phyloP scores from a whole-genome alignment of 2,888 invertebrate species.

The Gisinianus flammeolus region DNA sequence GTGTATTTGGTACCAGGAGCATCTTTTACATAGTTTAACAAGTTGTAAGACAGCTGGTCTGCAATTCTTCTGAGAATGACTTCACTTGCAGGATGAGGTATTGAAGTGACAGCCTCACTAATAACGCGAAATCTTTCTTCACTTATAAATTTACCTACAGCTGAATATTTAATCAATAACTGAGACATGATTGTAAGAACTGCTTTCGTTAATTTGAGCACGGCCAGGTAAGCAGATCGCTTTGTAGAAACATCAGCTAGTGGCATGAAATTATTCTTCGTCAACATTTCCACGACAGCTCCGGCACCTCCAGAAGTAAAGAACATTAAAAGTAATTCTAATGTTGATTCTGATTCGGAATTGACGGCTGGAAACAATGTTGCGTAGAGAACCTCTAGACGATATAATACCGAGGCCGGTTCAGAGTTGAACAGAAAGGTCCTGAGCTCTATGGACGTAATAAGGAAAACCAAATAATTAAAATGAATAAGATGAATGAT shows the following conservation, averaged over 20 bases:
- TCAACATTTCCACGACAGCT: constrained; percentile 77
- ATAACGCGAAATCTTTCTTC: constrained; percentile 52
- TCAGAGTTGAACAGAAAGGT: constrained; percentile 57
- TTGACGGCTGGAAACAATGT: constrained; percentile 90
- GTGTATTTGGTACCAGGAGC: constrained; percentile 60
- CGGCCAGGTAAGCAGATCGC: constrained; percentile 83
- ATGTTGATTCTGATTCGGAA: constrained; percentile 70
- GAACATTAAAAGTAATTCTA: constrained; percentile 55
- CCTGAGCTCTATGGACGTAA: constrained; percentile 48
- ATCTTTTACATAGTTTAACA: constrained; percentile 75
- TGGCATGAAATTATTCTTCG: constrained; percentile 82
- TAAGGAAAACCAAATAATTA: no score
- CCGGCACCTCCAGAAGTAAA: constrained; percentile 69
- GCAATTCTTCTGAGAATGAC: constrained; percentile 83
- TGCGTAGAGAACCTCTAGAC: constrained; percentile 82
- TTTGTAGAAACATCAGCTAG: constrained; percentile 78
- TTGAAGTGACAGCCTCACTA: constrained; percentile 63
- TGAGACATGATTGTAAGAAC: constrained; percentile 86
- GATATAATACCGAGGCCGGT: constrained; percentile 69
- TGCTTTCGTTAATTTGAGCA: constrained; percentile 86
- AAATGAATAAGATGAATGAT: no score
- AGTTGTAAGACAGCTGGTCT: constrained; percentile 78
- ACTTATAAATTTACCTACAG: constrained; percentile 40
- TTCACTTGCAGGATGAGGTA: constrained; percentile 82
- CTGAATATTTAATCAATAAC: constrained; percentile 70